Conservation (phyloP, 2,113 vertebrate species). For the Synodontis membranacea region DNA sequence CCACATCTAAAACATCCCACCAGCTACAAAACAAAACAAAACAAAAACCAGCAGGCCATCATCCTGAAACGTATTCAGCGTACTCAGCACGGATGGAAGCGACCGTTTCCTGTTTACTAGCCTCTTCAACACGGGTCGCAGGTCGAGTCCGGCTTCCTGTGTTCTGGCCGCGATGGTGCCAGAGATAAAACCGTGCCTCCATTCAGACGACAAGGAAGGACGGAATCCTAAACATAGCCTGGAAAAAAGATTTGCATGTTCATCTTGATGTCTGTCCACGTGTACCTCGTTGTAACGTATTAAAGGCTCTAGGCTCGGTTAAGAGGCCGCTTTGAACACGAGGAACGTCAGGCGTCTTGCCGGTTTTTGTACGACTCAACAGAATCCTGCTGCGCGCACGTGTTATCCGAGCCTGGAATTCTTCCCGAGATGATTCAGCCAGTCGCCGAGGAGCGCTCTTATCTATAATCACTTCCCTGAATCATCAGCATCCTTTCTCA, state of each 20-base stretch:
- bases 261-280: not conserved
- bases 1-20: not conserved
- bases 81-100: not conserved
- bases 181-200: conserved; percentile 10
- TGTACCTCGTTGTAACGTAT: not conserved
- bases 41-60: not conserved
- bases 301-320: not conserved
- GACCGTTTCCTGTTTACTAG: conserved; percentile 44
- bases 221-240: conserved; percentile 15
- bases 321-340: not conserved
- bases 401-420: not conserved
- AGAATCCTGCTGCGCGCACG: not conserved
- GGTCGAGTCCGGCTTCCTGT: conserved; percentile 39
- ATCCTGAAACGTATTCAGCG: not conserved
- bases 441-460: not conserved
- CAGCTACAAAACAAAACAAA: conserved; percentile 26
- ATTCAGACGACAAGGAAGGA: conserved; percentile 26
- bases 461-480: not conserved
- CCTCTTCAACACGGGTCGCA: conserved; percentile 14
- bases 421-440: not conserved
- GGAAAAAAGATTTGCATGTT: conserved; percentile 31
- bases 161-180: conserved; percentile 39
- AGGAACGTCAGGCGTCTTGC: not conserved
- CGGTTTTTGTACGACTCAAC: not conserved
- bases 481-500: conserved; percentile 22